Conservation (phyloP, 2,113 vertebrate species). For the Carassius gibelio region DNA sequence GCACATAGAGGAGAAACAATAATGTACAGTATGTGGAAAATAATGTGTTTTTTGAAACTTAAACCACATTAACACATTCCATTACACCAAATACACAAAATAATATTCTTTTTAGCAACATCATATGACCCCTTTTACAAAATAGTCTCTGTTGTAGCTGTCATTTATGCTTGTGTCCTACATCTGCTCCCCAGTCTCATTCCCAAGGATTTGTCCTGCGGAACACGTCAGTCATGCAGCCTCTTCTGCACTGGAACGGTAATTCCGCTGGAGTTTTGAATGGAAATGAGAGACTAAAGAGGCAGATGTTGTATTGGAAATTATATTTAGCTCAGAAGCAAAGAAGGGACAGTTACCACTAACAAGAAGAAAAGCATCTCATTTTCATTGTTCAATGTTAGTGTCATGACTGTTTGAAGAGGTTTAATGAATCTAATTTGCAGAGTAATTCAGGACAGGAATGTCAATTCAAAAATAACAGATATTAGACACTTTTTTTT, state of each 20-base stretch:
- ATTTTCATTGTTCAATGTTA: not conserved
- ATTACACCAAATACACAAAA: too few species aligned
- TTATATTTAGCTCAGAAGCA: conserved; percentile 9
- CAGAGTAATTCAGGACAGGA: not conserved
- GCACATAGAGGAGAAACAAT: too few species aligned
- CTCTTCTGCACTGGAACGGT: not conserved
- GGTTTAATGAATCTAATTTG: not conserved
- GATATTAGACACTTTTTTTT: not conserved
- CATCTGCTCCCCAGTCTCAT: not conserved
- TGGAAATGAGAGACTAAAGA: conserved; percentile 16
- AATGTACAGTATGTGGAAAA: too few species aligned
- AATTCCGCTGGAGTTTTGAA: not conserved
- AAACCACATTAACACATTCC: too few species aligned
- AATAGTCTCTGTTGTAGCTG: not conserved
- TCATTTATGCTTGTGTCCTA: not conserved
- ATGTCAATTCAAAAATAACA: not conserved
- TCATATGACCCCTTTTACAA: too few species aligned
- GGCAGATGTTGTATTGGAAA: conserved; percentile 1
- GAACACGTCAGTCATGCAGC: not conserved
- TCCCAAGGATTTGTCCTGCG: not conserved
- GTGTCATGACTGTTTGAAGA: not conserved
- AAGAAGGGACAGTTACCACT: not conserved
- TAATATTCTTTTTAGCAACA: too few species aligned
- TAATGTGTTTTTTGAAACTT: too few species aligned
- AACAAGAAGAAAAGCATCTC: not conserved